phyloP scores from a whole-genome alignment of 30 jellyfish, hydroid and myxozoan genomes.

The Aurelia aurita region DNA sequence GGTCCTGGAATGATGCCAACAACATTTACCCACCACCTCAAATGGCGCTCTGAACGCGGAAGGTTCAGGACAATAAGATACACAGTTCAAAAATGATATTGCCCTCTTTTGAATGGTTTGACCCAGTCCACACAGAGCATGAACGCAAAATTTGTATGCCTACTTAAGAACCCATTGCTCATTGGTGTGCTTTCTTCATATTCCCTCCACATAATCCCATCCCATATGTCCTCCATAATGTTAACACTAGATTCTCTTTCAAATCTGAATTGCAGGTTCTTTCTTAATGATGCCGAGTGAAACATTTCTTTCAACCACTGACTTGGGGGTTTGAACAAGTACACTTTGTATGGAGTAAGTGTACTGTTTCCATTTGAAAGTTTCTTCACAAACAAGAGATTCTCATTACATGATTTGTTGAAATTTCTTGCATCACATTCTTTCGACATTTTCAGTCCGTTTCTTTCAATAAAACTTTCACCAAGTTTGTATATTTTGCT shows the following conservation, averaged over 20 bases:
- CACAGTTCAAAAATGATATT: conserved; percentile 1
- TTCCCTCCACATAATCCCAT: not conserved
- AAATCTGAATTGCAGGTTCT: not conserved
- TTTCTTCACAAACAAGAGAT: conserved; percentile 12
- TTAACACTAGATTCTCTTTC: no score
- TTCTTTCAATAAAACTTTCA: not conserved
- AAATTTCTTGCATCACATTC: not conserved
- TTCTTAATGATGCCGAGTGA: not conserved
- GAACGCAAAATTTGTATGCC: not conserved
- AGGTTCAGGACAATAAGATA: conserved; percentile 4
- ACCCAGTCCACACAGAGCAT: conserved; percentile 8
- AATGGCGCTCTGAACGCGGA: not conserved
- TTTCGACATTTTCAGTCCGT: not conserved
- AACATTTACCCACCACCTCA: not conserved
- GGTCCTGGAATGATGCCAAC: conserved; percentile 12
- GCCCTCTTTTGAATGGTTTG: conserved; percentile 11
- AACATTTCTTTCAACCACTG: not conserved
- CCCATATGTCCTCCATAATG: no score
- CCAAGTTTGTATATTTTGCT: not conserved
- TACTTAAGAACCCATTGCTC: no score
- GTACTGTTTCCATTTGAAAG: not conserved
- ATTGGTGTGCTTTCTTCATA: not conserved
- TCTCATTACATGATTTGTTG: not conserved
- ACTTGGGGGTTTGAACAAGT: conserved; percentile 4
- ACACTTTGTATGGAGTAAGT: not conserved